These are phyloP conservation scores for Deilephila porcellus DNA, from an alignment of 2,888 invertebrate species.

Conservation along the genomic window DNA sequence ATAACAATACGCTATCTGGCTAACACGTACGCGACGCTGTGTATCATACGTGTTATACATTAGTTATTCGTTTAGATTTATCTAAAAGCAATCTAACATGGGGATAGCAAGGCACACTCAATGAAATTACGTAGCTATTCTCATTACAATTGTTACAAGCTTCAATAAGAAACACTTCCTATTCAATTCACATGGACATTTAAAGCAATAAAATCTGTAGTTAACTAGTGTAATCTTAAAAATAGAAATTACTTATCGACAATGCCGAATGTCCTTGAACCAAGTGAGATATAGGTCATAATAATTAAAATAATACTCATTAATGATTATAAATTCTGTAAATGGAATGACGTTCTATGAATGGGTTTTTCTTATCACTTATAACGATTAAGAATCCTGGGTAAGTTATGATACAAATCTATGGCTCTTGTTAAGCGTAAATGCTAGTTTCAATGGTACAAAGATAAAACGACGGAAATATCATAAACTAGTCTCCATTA, in stretches of 20 bases:
- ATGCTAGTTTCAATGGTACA: not conserved
- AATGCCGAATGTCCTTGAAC: not conserved
- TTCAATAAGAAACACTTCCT: not conserved
- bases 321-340: not conserved
- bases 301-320: slow-evolving; percentile 6
- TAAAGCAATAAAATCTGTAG: not conserved
- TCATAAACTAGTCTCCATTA: no score
- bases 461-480: not conserved
- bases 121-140: not conserved
- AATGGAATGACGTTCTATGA: not conserved
- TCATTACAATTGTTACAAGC: not conserved
- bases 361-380: not conserved
- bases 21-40: slow-evolving; percentile 4
- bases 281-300: not conserved
- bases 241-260: not conserved
- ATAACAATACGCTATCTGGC: slow-evolving; percentile 9
- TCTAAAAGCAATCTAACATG: not conserved
- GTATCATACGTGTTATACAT: not conserved
- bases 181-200: not conserved
- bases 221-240: not conserved
- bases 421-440: not conserved
- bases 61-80: not conserved
- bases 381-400: not conserved
- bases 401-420: not conserved
- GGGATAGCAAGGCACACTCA: not conserved